Base-by-base conservation (phyloP, 2,888 invertebrate species). In the Opisthograptis luteolata region DNA sequence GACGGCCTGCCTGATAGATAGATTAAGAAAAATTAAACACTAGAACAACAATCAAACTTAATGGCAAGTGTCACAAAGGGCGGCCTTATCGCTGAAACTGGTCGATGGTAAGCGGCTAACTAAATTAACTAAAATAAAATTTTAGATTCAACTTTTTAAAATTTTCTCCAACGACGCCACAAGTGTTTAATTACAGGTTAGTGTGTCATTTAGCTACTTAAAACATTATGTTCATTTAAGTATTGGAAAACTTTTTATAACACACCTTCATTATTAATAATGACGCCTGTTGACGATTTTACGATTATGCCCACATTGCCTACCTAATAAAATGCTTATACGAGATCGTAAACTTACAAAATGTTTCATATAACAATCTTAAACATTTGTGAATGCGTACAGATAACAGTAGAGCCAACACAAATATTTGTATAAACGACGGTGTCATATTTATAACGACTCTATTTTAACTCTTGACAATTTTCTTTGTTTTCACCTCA, bases 201-300 rank as follows among this genome's bases (percentile, higher is more conserved):
- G n/a, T 27, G 32, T 49, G 31, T 37, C 34, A 34, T 15, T 24
- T 15, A 13, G 30, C 49, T 40, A 50, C 32, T 44, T 39, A 39
- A 44, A 32, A 51, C 22, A 43, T 42, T 44, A 35, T 41, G 44
- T 40, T 30, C 30, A 35, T 45, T 40, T 44, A 30, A 40, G 45
- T 6, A 40, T 45, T 44, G 17, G 40, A 24, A 40, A 51, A 50
- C 9, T 50, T 50, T 49, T 50, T 50, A 50, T 40, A 15, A 30
- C 50, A 30, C 50, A 43, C 44, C 34, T 50, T 40, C 35, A 30
- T 51, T 51, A 51, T 45, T 35, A 40, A 44, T 40, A 51, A 36
- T 35, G 44, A 36, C 28, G 25, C 13, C 34, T 46, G 46, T 37
- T 42, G 46, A 46, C 32, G 31, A 46, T 30, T 52, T 52, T 46